A percentile compares a stretch with the other conserved stretches of the same genome.
Evolutionary conservation across 1,140 invertebrate species (phyloP).

Genomic region (Bombus impatiens): DNA sequence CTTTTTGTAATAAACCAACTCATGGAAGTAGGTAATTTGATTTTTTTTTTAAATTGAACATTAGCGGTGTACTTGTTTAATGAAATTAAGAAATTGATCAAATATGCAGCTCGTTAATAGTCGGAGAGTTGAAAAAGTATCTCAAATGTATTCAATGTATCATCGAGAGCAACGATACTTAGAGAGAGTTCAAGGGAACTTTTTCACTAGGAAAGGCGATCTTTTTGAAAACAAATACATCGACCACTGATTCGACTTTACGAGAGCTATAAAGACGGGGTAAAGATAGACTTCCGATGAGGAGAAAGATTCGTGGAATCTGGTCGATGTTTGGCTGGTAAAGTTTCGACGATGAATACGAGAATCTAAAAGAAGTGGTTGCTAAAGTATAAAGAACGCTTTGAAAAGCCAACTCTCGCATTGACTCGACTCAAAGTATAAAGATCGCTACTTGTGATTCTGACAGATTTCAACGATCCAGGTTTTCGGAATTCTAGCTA

Average conservation of each 20-base stretch:
- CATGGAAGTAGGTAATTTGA: no score
- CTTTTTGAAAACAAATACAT: slow-evolving; percentile 1
- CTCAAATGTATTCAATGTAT: not conserved
- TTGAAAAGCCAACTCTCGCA: not conserved
- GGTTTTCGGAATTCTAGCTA: not conserved
- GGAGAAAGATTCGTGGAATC: slow-evolving; percentile 39
- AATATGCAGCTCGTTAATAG: no score
- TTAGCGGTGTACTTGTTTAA: no score
- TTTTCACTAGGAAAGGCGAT: no score
- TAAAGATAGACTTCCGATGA: slow-evolving; percentile 46
- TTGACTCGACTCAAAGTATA: not conserved
- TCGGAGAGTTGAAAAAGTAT: no score
- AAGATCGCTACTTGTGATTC: not conserved
- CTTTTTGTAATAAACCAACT: no score
- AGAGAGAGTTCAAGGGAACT: not conserved
- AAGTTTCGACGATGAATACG: slow-evolving; percentile 32
- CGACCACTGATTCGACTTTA: slow-evolving; percentile 29
- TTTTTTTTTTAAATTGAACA: no score
- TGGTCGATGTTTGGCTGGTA: slow-evolving; percentile 49
- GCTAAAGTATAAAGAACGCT: slow-evolving; percentile 48
- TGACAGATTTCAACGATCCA: not conserved
- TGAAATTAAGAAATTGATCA: no score
- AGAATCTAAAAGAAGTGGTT: slow-evolving; percentile 6
- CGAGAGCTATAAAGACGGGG: slow-evolving; percentile 45
- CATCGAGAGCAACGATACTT: no score